These are phyloP conservation scores for Xylocopa sonorina DNA, from an alignment of 1,140 invertebrate genomes.

Conservation along the genomic window DNA sequence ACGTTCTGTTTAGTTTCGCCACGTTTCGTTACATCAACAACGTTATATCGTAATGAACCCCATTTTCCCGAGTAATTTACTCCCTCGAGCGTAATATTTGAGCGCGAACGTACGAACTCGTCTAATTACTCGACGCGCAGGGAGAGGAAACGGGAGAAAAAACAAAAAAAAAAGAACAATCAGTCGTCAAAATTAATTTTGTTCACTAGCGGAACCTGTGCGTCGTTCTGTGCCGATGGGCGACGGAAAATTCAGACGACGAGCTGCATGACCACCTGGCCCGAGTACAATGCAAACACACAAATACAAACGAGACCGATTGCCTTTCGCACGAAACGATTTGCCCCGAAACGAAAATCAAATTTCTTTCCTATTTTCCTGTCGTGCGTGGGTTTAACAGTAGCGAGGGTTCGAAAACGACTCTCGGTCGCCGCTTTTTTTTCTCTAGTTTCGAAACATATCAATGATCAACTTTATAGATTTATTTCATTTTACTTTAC, in stretches of 20 bases:
- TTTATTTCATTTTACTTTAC: too few species aligned
- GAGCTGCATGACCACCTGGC: neutral
- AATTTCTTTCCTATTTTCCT: neutral
- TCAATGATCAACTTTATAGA: too few species aligned
- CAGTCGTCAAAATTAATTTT: constrained; percentile 11
- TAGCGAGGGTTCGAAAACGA: too few species aligned
- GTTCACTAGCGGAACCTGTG: neutral
- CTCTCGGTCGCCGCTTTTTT: neutral
- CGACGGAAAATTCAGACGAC: constrained; percentile 4
- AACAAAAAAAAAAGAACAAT: neutral
- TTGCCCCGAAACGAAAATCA: constrained; percentile 7
- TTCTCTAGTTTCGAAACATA: too few species aligned
- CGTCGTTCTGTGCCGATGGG: neutral
- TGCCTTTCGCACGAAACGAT: neutral
- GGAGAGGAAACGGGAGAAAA: too few species aligned
- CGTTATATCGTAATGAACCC: constrained; percentile 16
- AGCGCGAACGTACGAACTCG: neutral
- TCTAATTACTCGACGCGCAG: constrained; percentile 3
- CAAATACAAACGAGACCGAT: constrained; percentile 5
- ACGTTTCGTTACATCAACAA: constrained; percentile 8
- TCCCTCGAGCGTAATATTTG: constrained; percentile 19
- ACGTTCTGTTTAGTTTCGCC: neutral
- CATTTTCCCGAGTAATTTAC: constrained; percentile 14
- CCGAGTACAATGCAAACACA: neutral
- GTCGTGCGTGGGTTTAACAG: neutral